Base-by-base conservation (phyloP, 2,888 invertebrate species). In the Gortyna flavago region DNA sequence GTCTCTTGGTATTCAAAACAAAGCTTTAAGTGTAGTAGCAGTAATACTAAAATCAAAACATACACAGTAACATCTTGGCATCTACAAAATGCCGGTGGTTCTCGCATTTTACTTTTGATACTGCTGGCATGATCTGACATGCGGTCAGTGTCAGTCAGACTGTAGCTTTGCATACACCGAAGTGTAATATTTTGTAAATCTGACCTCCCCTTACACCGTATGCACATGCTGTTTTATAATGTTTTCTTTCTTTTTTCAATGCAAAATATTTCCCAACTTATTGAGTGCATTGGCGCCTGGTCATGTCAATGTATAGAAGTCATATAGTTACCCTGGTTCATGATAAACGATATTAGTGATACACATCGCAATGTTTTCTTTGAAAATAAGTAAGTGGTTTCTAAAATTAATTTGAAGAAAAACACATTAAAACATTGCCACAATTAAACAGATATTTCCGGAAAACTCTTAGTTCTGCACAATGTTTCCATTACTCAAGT, bases 101-200 rank as follows among this genome's bases (percentile, higher is more conserved):
- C 59, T n/a, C 13, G 62, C 59, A 68, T 59, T 38, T 80, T 61
- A 66, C 18, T 54, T 67, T 8, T 38, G 57, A 57, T 44, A 54
- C 62, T 21, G 21, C 75, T 51, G 57, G 9, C 59, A n/a, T 41
- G 51, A 70, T 29, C 21, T 69, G 54, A 38, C 72, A 13, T 64
- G 81, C 67, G 35, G 57, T 44, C 57, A 48, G 18, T 48, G 70
- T 69, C 80, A 70, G 59, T 38, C 32, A 61, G 6, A 51, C 21
- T 35, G n/a, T 9, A 16, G 18, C 18, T 69, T 44, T 44, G 21
- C 48, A 66, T 57, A 80, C 61, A 72, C 38, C 38, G 35, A 13
- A 48, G 11, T 16, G 32, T 51, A 59, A 59, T 11, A 51, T 78
- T 68, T 57, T 48, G 32, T n/a, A n/a, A 38, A 29, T 25, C 38